Conservation (phyloP, 2,113 vertebrate species). For the Alosa alosa region DNA sequence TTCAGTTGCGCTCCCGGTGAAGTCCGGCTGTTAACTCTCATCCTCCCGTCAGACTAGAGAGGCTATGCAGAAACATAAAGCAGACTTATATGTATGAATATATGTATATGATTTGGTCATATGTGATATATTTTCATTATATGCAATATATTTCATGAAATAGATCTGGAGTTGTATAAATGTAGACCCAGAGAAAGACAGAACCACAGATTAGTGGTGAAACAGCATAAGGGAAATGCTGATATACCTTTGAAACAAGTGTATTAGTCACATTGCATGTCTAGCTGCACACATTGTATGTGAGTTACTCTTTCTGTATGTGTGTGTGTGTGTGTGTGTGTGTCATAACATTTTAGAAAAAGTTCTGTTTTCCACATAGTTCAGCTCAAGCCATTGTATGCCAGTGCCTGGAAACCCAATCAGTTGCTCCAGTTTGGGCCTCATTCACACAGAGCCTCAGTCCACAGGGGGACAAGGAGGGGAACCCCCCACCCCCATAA, state of each 20-base stretch:
- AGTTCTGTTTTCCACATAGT: neutral
- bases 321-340: slow-evolving; percentile 17
- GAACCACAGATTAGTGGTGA: neutral
- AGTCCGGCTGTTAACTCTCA: too few relatives aligned
- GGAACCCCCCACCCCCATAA: too few relatives aligned
- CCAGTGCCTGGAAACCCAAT: neutral
- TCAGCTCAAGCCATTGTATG: neutral
- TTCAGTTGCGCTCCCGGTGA: too few relatives aligned
- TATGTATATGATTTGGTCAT: too few relatives aligned
- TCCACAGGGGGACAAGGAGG: neutral
- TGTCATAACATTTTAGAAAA: neutral
- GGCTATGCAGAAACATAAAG: neutral
- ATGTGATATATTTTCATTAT: too few relatives aligned
- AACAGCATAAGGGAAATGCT: too few relatives aligned
- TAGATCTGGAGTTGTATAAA: neutral
- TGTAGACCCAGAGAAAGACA: neutral
- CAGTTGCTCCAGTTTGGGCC: neutral
- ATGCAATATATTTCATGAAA: too few relatives aligned
- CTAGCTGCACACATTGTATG: neutral
- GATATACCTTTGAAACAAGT: too few relatives aligned
- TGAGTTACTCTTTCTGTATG: slow-evolving; percentile 4
- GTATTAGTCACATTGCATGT: neutral
- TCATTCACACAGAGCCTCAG: neutral
- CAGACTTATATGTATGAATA: neutral
- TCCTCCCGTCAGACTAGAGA: neutral